phyloP scores from a whole-genome alignment of 1,140 invertebrate species.

The Schlechtendalia chinensis region DNA sequence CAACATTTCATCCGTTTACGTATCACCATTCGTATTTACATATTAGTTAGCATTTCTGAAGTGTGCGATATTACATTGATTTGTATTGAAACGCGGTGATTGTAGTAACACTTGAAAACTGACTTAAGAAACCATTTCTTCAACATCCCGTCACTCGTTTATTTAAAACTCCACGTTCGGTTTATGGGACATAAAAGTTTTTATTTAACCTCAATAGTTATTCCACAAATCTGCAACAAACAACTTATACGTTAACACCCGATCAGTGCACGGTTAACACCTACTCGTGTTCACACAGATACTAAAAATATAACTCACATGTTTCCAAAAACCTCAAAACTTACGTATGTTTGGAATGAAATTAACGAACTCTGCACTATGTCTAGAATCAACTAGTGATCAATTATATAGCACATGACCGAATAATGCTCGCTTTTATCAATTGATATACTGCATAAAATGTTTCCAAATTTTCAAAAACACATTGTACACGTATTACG shows the following conservation, averaged over 20 bases:
- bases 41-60: too few species aligned
- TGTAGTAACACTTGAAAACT: neutral
- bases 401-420: too few species aligned
- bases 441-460: too few species aligned
- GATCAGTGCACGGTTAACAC: neutral
- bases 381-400: too few species aligned
- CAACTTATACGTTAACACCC: too few species aligned
- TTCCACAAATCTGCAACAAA: neutral
- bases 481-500: too few species aligned
- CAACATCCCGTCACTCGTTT: neutral
- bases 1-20: too few species aligned
- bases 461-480: too few species aligned
- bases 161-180: neutral
- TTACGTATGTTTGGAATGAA: neutral
- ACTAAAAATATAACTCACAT: neutral
- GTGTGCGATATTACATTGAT: too few species aligned
- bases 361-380: too few species aligned
- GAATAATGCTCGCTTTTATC: too few species aligned
- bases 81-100: neutral
- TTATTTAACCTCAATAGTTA: neutral
- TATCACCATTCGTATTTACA: too few species aligned
- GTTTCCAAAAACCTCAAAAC: neutral
- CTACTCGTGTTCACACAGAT: neutral
- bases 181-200: neutral
- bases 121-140: neutral